Percentiles rank a stretch among this genome's conserved stretches.
Conservation (phyloP, 2,888 invertebrate genomes). For the Pediacus dermestoides region DNA sequence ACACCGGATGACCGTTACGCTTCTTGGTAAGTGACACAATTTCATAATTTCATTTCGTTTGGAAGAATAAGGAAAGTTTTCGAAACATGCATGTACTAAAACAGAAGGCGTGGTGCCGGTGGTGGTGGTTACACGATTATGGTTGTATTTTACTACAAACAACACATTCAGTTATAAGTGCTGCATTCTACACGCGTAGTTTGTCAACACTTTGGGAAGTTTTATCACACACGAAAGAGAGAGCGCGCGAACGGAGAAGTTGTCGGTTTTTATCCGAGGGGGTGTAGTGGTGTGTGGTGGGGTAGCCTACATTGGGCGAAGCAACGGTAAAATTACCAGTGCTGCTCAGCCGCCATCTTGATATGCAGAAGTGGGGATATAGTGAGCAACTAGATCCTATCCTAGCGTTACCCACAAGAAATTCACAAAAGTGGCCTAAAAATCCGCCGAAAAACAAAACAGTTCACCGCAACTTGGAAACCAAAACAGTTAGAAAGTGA, state of each 20-base stretch:
- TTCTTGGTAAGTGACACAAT: too few species aligned
- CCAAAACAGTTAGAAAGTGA: constrained; percentile 38
- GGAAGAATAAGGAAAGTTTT: too few species aligned
- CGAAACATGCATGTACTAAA: too few species aligned
- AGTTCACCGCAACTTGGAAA: constrained; percentile 36
- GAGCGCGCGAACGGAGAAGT: background rate
- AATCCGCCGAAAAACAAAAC: constrained; percentile 41
- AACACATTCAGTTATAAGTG: constrained; percentile 20
- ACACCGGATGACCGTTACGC: too few species aligned
- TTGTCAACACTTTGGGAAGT: constrained; percentile 35
- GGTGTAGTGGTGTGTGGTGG: too few species aligned
- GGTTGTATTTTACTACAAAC: background rate
- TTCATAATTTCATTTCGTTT: too few species aligned
- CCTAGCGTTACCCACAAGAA: constrained; percentile 46
- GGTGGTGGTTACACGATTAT: constrained; percentile 21
- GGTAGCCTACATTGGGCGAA: constrained; percentile 33
- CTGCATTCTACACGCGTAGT: constrained; percentile 33
- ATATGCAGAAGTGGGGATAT: constrained; percentile 49
- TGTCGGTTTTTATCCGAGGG: too few species aligned
- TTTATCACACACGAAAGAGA: constrained; percentile 23
- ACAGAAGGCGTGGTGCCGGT: constrained; percentile 27
- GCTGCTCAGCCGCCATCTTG: constrained; percentile 50
- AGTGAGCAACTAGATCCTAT: too few species aligned
- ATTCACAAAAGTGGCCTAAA: constrained; percentile 46
- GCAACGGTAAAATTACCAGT: constrained; percentile 43